Percentiles rank a stretch among this genome's conserved stretches.
These are phyloP conservation scores for Trichogramma pretiosum DNA, from an alignment of 1,140 invertebrate genomes.

Conservation along the genomic window DNA sequence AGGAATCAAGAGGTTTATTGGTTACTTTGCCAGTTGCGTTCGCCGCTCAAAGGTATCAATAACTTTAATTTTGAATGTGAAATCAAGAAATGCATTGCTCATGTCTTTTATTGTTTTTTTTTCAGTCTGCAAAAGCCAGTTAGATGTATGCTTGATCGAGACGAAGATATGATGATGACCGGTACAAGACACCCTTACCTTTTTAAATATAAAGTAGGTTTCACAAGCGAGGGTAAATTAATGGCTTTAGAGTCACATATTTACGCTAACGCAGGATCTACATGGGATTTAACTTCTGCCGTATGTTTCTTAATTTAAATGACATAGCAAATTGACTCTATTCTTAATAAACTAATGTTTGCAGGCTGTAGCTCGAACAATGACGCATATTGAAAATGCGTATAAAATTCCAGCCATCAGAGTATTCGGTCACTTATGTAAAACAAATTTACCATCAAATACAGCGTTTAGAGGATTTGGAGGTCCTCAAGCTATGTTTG, in stretches of 20 bases:
- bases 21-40: conserved; percentile 57
- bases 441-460: conserved; percentile 78
- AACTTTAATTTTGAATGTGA: background rate
- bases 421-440: conserved; percentile 61
- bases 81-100: too few relatives aligned
- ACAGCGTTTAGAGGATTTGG: conserved; percentile 86
- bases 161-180: conserved; percentile 85
- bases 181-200: conserved; percentile 82
- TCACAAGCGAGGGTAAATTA: conserved; percentile 63
- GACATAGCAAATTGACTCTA: too few relatives aligned
- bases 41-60: conserved; percentile 48
- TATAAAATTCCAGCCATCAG: conserved; percentile 64
- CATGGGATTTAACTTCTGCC: conserved; percentile 72
- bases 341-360: too few relatives aligned
- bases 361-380: conserved; percentile 63
- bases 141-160: conserved; percentile 78
- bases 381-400: conserved; percentile 70
- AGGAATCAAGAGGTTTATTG: conserved; percentile 65
- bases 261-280: conserved; percentile 75
- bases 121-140: conserved; percentile 65
- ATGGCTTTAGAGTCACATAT: conserved; percentile 60
- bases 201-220: conserved; percentile 77
- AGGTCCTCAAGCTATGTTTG: conserved; percentile 80
- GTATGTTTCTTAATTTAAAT: too few relatives aligned
- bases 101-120: too few relatives aligned